phyloP scores from a whole-genome alignment of 64 coral and sea anemone species.

The Platygyra sinensis region DNA sequence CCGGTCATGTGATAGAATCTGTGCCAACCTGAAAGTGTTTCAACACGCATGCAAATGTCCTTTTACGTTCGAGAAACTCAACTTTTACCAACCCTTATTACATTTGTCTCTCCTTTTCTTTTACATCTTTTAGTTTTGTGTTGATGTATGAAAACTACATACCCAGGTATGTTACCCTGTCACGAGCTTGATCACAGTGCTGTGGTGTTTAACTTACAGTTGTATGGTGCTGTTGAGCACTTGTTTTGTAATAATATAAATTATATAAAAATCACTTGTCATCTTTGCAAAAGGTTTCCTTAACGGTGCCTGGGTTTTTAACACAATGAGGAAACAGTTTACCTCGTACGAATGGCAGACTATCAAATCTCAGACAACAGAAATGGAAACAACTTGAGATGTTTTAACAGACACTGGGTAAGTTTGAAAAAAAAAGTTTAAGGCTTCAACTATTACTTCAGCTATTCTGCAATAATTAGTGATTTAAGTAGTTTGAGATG shows the following conservation, averaged over 20 bases:
- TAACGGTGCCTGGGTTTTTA: constrained; percentile 75
- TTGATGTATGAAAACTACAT: constrained; percentile 97
- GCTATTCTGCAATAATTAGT: no score
- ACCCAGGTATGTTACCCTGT: constrained; percentile 60
- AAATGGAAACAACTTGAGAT: constrained; percentile 94
- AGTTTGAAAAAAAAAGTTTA: background rate
- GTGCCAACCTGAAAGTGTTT: no score
- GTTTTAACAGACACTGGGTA: constrained; percentile 98
- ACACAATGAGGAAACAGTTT: constrained; percentile 93
- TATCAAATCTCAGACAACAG: constrained; percentile 62
- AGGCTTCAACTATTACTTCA: no score
- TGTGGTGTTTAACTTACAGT: no score
- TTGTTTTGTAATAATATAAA: no score
- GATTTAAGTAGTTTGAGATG: no score
- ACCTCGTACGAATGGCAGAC: constrained; percentile 83
- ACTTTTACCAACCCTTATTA: no score
- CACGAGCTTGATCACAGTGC: no score
- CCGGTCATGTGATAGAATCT: no score
- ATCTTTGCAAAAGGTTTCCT: constrained; percentile 41
- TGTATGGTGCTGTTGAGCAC: no score
- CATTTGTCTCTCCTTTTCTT: background rate
- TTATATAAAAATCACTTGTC: background rate
- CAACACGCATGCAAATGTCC: no score
- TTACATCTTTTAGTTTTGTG: constrained; percentile 72
- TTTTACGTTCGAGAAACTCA: no score